Percentiles rank a stretch among this genome's conserved stretches.
These are phyloP conservation scores for Ceyx margarethae DNA, from an alignment of 2,113 vertebrate species.

Conservation along the genomic window DNA sequence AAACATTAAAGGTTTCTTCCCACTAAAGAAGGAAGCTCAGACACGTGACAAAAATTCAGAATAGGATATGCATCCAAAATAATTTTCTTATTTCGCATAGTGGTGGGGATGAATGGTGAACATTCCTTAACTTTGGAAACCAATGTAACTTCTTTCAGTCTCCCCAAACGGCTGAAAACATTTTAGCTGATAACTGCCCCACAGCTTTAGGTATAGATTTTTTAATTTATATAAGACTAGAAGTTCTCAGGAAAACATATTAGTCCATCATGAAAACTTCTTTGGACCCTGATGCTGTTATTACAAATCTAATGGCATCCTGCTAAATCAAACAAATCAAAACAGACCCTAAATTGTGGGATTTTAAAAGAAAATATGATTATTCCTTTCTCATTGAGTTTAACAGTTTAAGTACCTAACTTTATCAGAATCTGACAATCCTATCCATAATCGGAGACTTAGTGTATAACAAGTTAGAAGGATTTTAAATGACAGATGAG, in stretches of 20 bases:
- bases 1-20: background rate
- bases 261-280: background rate
- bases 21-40: background rate
- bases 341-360: constrained; percentile 3
- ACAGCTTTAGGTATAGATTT: background rate
- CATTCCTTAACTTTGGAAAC: background rate
- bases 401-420: constrained; percentile 24
- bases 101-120: background rate
- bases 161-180: background rate
- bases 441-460: background rate
- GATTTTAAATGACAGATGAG: constrained; percentile 34
- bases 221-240: background rate
- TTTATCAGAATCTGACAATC: constrained; percentile 19
- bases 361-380: constrained; percentile 7
- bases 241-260: background rate
- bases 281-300: background rate
- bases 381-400: background rate
- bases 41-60: background rate
- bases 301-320: background rate
- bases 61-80: background rate
- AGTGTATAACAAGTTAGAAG: background rate
- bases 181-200: background rate
- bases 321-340: constrained; percentile 44
- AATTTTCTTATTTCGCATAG: background rate
- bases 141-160: background rate